phyloP scores from a whole-genome alignment of 2,113 vertebrate species.

The Melanotaenia duboulayi region DNA sequence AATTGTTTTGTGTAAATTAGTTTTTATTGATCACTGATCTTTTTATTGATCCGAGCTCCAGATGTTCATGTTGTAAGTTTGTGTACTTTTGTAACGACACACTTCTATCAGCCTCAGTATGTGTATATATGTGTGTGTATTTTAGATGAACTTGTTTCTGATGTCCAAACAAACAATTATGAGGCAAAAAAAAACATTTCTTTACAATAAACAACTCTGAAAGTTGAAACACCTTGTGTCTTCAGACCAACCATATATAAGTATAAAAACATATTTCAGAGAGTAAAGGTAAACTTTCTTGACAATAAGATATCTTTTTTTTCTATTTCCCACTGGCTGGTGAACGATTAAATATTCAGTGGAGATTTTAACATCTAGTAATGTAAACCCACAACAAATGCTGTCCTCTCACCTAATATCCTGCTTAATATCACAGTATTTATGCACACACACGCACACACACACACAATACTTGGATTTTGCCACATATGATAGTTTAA shows the following conservation, averaged over 20 bases:
- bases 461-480: no score
- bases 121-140: neutral
- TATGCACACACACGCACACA: no score
- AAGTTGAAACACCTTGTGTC: neutral
- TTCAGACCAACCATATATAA: neutral
- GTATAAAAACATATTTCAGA: no score
- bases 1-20: neutral
- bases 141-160: neutral
- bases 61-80: conserved; percentile 10
- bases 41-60: neutral
- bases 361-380: no score
- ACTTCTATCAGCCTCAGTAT: conserved; percentile 1
- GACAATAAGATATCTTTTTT: no score
- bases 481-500: no score
- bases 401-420: no score
- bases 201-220: conserved; percentile 7
- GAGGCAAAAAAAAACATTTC: conserved; percentile 19
- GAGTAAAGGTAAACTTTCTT: no score
- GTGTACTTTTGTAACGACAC: conserved; percentile 9
- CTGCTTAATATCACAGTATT: no score
- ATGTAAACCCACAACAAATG: no score
- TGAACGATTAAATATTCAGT: no score
- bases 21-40: neutral
- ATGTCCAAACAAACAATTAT: conserved; percentile 7
- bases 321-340: no score